These are phyloP conservation scores for Chrysolina oricalcia DNA, from an alignment of 2,888 invertebrate species.

Conservation along the genomic window DNA sequence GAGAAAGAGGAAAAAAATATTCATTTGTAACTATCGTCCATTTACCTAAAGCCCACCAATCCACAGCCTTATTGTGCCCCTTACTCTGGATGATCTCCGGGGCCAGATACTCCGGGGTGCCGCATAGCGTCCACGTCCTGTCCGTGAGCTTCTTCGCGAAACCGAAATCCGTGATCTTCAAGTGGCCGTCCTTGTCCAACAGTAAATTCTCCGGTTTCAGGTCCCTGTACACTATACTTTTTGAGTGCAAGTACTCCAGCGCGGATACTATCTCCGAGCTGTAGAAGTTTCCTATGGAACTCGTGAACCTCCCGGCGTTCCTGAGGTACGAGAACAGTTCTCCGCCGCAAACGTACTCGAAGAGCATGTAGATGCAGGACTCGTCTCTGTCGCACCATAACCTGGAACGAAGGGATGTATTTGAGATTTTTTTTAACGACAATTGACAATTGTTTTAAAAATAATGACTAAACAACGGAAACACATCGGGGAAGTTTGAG, in stretches of 20 bases:
- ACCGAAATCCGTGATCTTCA: slow-evolving; percentile 98
- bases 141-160: slow-evolving; percentile 96
- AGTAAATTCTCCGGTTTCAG: slow-evolving; percentile 96
- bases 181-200: slow-evolving; percentile 92
- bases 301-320: slow-evolving; percentile 91
- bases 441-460: too few species aligned
- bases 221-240: slow-evolving; percentile 91
- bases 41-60: slow-evolving; percentile 97
- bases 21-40: too few species aligned
- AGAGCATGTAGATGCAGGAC: slow-evolving; percentile 94
- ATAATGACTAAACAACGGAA: too few species aligned
- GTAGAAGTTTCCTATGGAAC: slow-evolving; percentile 92
- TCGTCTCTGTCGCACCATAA: slow-evolving; percentile 94
- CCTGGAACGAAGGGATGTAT: slow-evolving; percentile 73
- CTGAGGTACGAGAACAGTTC: slow-evolving; percentile 97
- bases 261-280: slow-evolving; percentile 95
- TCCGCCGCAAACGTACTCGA: slow-evolving; percentile 97
- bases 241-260: slow-evolving; percentile 93
- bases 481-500: too few species aligned
- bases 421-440: not conserved
- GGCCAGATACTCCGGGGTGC: slow-evolving; percentile 97
- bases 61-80: slow-evolving; percentile 98
- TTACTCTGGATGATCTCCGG: slow-evolving; percentile 98
- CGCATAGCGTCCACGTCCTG: slow-evolving; percentile 97
- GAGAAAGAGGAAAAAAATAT: too few species aligned